Percentiles rank a stretch among this genome's conserved stretches.
phyloP scores from a whole-genome alignment of 1,140 invertebrate species.

The Drosophila orosa region DNA sequence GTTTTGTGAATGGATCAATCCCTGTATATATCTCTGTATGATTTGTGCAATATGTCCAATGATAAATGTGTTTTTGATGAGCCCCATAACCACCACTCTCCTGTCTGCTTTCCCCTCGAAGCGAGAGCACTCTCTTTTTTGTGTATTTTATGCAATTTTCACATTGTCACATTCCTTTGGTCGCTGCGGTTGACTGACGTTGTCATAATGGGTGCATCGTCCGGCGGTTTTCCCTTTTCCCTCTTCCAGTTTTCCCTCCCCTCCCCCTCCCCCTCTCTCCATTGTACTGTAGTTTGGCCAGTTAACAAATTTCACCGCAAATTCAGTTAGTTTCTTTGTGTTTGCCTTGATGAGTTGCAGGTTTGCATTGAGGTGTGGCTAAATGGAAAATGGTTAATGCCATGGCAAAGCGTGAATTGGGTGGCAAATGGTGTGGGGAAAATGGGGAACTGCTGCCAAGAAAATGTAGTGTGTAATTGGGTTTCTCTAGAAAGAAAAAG shows the following conservation, averaged over 20 bases:
- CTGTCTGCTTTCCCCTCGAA: neutral
- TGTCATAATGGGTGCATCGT: constrained; percentile 62
- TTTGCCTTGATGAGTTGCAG: constrained; percentile 47
- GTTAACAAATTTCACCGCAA: constrained; percentile 57
- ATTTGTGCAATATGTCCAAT: constrained; percentile 58
- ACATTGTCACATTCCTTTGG: constrained; percentile 72
- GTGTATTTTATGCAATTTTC: constrained; percentile 48
- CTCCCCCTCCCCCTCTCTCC: too few species aligned
- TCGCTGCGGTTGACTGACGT: constrained; percentile 54
- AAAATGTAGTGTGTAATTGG: constrained; percentile 14
- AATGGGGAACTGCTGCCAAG: neutral
- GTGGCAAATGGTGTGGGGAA: constrained; percentile 3
- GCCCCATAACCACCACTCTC: neutral
- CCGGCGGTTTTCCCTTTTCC: constrained; percentile 18
- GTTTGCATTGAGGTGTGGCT: constrained; percentile 24
- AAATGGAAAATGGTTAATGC: constrained; percentile 38
- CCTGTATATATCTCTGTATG: constrained; percentile 20
- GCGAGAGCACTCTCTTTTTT: constrained; percentile 37
- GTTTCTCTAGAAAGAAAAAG: neutral
- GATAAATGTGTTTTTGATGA: constrained; percentile 74
- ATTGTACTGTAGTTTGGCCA: constrained; percentile 7
- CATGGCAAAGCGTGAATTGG: constrained; percentile 22
- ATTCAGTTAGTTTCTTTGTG: constrained; percentile 47
- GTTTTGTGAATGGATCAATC: neutral
- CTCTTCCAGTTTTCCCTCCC: constrained; percentile 1